A percentile compares a stretch with the other conserved stretches of the same genome.
These are phyloP conservation scores for Zaprionus vittiger DNA, from an alignment of 1,140 invertebrate species.

Conservation along the genomic window DNA sequence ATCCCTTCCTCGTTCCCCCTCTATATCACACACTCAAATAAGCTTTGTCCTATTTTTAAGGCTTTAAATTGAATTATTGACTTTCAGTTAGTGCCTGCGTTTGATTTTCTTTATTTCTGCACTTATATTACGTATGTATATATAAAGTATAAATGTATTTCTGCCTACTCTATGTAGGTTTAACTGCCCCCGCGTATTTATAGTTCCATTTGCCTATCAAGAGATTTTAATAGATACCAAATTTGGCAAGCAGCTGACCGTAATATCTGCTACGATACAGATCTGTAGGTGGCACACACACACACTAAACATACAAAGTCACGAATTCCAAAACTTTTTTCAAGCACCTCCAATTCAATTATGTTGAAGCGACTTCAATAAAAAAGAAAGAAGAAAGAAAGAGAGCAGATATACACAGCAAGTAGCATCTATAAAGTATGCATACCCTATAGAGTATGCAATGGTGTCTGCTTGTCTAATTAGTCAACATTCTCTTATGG, in stretches of 20 bases:
- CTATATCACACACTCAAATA: conserved; percentile 46
- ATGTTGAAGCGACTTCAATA: not conserved
- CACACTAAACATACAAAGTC: conserved; percentile 10
- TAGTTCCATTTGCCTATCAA: conserved; percentile 57
- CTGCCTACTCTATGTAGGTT: not conserved
- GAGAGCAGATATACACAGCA: not conserved
- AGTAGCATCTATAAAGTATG: not conserved
- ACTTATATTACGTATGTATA: not conserved
- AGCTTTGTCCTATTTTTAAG: conserved; percentile 72
- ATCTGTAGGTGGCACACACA: conserved; percentile 25
- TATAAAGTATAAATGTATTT: not conserved
- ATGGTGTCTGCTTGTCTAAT: not conserved
- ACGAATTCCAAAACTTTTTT: conserved; percentile 18
- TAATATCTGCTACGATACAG: conserved; percentile 42
- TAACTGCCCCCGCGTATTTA: conserved; percentile 51
- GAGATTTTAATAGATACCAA: conserved; percentile 66
- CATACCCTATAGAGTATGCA: not conserved
- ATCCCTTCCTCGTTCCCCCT: not conserved
- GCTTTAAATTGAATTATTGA: conserved; percentile 62
- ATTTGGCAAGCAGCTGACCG: conserved; percentile 52
- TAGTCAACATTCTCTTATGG: not conserved
- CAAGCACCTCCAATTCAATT: not conserved
- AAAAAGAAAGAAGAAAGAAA: not conserved
- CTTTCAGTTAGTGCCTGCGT: conserved; percentile 16
- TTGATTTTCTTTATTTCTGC: conserved; percentile 31